A percentile compares a stretch with the other conserved stretches of the same genome.
Evolutionary conservation across 2,113 vertebrate species (phyloP).

Genomic region (Phrynosoma platyrhinos): DNA sequence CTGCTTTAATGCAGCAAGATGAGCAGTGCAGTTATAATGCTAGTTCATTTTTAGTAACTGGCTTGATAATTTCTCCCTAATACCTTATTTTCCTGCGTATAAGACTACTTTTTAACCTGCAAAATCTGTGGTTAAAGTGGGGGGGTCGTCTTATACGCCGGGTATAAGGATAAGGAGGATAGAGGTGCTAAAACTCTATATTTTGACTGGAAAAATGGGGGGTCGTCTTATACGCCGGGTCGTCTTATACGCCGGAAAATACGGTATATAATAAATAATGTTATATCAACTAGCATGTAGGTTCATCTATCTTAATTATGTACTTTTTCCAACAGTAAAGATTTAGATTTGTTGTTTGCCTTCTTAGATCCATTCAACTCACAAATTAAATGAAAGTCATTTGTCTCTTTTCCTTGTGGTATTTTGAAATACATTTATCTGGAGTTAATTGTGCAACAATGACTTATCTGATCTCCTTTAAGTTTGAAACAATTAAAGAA

Average conservation of each 20-base stretch:
- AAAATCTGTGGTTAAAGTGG: too few relatives aligned
- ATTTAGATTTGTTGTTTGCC: too few relatives aligned
- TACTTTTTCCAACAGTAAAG: background rate
- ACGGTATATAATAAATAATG: background rate
- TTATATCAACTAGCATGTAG: background rate
- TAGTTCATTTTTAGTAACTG: background rate
- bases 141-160: too few relatives aligned
- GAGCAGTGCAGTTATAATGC: background rate
- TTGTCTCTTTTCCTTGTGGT: background rate
- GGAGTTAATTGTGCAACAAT: background rate
- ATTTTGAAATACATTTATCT: background rate
- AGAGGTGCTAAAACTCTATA: too few relatives aligned
- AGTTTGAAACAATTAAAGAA: background rate
- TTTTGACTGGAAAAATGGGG: too few relatives aligned
- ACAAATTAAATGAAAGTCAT: background rate
- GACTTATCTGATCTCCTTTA: background rate
- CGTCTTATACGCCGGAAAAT: too few relatives aligned
- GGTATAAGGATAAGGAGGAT: too few relatives aligned
- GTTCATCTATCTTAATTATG: too few relatives aligned
- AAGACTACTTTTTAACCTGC: too few relatives aligned
- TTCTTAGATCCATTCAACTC: background rate
- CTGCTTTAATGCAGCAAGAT: background rate
- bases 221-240: too few relatives aligned
- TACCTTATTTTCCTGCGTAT: too few relatives aligned
- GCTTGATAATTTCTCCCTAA: background rate